Percentiles rank a stretch among this genome's conserved stretches.
Evolutionary conservation across 2,797 vertebrate genomes (phyloP).

Genomic region (Apodemus agrarius): DNA sequence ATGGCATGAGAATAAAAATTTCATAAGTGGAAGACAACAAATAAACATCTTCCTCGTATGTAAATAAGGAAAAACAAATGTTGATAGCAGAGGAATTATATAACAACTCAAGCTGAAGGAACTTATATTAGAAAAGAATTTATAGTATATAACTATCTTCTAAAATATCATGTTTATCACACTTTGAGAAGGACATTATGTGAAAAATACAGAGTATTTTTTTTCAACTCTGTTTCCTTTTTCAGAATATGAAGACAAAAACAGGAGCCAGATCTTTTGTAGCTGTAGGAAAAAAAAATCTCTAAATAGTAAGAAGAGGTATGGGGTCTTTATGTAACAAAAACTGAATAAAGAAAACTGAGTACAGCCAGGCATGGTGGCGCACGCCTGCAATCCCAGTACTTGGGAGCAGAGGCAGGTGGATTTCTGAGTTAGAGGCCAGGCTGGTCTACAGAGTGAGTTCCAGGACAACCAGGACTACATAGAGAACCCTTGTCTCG

Average conservation of each 20-base stretch:
- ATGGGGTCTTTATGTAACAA: background rate
- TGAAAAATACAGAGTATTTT: background rate
- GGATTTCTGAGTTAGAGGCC: too few species aligned
- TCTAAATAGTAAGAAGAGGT: background rate
- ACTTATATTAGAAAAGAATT: background rate
- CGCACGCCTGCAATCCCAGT: too few species aligned
- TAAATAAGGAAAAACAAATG: slow-evolving; percentile 36
- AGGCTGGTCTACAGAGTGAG: too few species aligned
- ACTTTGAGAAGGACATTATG: slow-evolving; percentile 12
- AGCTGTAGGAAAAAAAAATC: background rate
- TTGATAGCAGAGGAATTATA: slow-evolving; percentile 55
- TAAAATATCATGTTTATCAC: slow-evolving; percentile 26
- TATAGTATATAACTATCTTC: background rate
- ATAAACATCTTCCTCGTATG: slow-evolving; percentile 49
- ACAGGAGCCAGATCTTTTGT: background rate
- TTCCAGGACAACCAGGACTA: too few species aligned
- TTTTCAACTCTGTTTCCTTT: background rate
- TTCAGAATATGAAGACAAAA: slow-evolving; percentile 34
- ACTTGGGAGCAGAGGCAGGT: too few species aligned
- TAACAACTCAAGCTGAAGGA: slow-evolving; percentile 45
- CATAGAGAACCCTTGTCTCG: too few species aligned
- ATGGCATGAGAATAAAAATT: slow-evolving; percentile 55
- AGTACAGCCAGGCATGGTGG: too few species aligned
- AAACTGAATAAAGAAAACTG: slow-evolving; percentile 1
- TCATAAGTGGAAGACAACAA: slow-evolving; percentile 57